A percentile compares a stretch with the other conserved stretches of the same genome.
phyloP scores from a whole-genome alignment of 2,113 vertebrate species.

The Tupaia tana region DNA sequence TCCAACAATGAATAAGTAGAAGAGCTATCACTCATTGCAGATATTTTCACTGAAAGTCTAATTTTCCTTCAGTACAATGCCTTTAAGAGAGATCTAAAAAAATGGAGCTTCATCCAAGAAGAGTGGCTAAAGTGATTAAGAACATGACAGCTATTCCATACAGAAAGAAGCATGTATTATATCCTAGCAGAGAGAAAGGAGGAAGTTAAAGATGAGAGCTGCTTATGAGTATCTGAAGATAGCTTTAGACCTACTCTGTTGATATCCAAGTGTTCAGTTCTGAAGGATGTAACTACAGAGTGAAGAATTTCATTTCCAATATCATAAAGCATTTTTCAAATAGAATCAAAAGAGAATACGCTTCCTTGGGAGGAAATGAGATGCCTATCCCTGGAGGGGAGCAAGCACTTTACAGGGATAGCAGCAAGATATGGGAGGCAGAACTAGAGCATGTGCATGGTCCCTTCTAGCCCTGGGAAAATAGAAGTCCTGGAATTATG shows the following conservation, averaged over 20 bases:
- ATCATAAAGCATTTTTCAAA: slow-evolving; percentile 41
- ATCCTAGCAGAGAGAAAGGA: neutral
- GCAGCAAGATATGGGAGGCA: neutral
- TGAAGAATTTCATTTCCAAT: slow-evolving; percentile 32
- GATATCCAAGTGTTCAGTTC: neutral
- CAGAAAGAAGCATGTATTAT: neutral
- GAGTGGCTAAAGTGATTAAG: neutral
- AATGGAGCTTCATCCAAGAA: neutral
- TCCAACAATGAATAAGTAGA: neutral
- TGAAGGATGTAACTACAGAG: slow-evolving; percentile 16
- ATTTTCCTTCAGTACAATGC: neutral
- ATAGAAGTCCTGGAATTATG: slow-evolving; percentile 2
- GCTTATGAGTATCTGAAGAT: neutral
- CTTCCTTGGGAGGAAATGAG: neutral
- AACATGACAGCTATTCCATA: neutral
- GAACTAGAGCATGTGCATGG: neutral
- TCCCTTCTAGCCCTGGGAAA: neutral
- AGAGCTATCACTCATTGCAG: neutral
- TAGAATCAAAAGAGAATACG: neutral
- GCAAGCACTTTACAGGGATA: neutral
- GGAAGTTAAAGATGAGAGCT: neutral
- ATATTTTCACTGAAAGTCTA: slow-evolving; percentile 27
- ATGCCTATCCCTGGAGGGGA: neutral
- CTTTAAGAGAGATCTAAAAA: neutral
- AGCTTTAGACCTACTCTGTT: neutral